Conservation (phyloP, 2,797 vertebrate genomes). For the Sebastes aleutianus region DNA sequence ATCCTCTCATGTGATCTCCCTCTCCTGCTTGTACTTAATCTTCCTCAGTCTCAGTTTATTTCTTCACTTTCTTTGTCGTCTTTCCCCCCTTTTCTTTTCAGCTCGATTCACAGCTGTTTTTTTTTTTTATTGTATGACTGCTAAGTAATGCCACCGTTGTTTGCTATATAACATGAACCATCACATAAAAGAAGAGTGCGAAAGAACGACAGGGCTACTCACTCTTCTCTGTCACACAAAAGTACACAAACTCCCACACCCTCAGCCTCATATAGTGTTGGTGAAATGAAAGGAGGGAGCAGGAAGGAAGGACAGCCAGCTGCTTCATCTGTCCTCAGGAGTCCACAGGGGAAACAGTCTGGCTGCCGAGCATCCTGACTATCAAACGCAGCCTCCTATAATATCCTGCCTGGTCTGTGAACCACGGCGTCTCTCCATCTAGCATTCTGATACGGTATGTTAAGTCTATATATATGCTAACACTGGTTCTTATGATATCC, state of each 20-base stretch:
- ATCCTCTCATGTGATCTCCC: slow-evolving; percentile 48
- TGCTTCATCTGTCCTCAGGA: slow-evolving; percentile 76
- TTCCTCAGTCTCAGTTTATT: slow-evolving; percentile 23
- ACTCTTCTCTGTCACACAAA: slow-evolving; percentile 19
- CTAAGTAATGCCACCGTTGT: background rate
- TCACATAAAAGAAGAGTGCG: background rate
- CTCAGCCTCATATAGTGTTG: slow-evolving; percentile 51
- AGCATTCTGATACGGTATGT: slow-evolving; percentile 26
- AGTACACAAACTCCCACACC: slow-evolving; percentile 20
- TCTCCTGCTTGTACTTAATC: slow-evolving; percentile 32
- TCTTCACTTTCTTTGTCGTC: background rate
- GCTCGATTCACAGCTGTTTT: background rate
- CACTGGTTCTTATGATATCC: slow-evolving; percentile 18
- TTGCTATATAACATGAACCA: slow-evolving; percentile 7
- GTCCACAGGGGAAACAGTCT: slow-evolving; percentile 72
- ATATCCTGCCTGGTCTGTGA: slow-evolving; percentile 68
- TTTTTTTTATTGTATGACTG: background rate
- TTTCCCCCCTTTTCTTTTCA: background rate
- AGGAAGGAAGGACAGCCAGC: slow-evolving; percentile 78
- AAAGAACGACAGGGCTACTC: slow-evolving; percentile 6
- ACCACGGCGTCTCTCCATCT: slow-evolving; percentile 20
- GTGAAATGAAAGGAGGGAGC: slow-evolving; percentile 74
- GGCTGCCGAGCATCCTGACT: slow-evolving; percentile 73
- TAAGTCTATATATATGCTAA: slow-evolving; percentile 21
- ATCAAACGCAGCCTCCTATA: slow-evolving; percentile 66